Evolutionary conservation across 2,797 vertebrate species (phyloP).

Genomic region (Dromococcyx pavoninus): DNA sequence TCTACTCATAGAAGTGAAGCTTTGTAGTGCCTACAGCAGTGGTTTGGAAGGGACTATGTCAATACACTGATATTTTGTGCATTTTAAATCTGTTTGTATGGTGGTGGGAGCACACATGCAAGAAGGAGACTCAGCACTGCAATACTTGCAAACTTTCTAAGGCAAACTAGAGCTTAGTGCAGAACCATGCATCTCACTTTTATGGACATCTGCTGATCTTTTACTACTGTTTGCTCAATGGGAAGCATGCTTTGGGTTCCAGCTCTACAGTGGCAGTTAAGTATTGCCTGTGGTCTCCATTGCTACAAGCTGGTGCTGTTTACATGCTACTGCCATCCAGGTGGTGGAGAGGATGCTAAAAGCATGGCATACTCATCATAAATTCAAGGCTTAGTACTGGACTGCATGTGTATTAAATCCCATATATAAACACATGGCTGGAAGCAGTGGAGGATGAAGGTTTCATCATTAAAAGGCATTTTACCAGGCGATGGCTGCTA

Average conservation of each 20-base stretch:
- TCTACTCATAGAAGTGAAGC: not conserved
- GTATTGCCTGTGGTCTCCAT: not conserved
- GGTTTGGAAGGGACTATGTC: not conserved
- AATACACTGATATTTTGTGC: not conserved
- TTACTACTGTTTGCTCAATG: not conserved
- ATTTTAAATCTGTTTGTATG: not conserved
- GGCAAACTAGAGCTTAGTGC: not conserved
- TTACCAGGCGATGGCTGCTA: not conserved
- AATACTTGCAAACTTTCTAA: not conserved
- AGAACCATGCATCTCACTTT: not conserved
- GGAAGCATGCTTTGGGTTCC: not conserved
- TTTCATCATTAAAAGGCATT: not conserved
- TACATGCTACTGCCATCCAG: rapidly evolving
- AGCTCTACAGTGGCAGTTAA: not conserved
- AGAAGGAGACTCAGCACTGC: not conserved
- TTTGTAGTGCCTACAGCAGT: not conserved
- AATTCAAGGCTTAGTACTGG: not conserved
- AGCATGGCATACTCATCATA: not conserved
- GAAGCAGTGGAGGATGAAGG: not conserved
- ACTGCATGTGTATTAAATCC: not conserved
- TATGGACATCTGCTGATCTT: not conserved
- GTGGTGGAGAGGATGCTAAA: rapidly evolving
- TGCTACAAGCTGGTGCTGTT: not conserved
- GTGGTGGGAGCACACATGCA: not conserved
- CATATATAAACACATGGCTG: not conserved